phyloP scores from a whole-genome alignment of 2,113 vertebrate species.

The Ctenodactylus gundi region DNA sequence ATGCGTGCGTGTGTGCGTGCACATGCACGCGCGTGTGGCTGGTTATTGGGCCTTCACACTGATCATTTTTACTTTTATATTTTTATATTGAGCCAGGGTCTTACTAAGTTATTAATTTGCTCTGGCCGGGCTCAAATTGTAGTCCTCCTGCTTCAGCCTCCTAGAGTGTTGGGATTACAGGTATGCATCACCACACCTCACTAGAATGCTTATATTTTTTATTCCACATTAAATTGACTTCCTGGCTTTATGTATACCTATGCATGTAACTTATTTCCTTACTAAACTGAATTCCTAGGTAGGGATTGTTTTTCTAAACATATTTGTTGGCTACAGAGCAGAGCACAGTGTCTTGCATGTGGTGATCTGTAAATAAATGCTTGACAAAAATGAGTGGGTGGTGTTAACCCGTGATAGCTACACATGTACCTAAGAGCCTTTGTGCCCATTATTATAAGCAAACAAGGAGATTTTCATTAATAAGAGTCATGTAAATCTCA shows the following conservation, averaged over 20 bases:
- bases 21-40: too few species aligned
- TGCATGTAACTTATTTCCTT: not conserved
- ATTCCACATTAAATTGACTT: not conserved
- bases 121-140: not conserved
- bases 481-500: not conserved
- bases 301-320: not conserved
- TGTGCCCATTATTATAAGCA: not conserved
- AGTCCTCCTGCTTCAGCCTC: not conserved
- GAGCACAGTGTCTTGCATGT: not conserved
- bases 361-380: not conserved
- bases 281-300: not conserved
- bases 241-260: not conserved
- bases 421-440: not conserved
- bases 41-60: not conserved
- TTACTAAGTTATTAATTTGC: not conserved
- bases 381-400: not conserved
- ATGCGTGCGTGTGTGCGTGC: not conserved
- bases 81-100: not conserved
- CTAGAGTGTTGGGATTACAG: not conserved
- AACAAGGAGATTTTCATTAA: not conserved
- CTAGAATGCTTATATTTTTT: not conserved
- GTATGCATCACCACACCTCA: not conserved
- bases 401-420: not conserved
- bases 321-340: not conserved
- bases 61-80: not conserved